Base-by-base conservation (phyloP, 2,797 vertebrate species). In the Danio tinwini region DNA sequence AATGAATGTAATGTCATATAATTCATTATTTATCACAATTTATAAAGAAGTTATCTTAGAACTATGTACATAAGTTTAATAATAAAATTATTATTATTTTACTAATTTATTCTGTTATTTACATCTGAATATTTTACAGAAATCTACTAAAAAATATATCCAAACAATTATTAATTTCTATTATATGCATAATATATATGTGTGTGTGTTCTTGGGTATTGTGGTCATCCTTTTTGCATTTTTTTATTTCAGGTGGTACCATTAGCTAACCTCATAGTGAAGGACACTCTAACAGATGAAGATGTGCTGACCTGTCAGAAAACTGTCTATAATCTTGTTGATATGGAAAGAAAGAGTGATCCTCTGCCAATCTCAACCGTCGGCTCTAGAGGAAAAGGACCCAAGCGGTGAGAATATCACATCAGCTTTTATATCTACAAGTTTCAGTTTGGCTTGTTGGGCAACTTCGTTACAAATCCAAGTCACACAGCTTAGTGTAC, bases 341-440 rank as follows among this genome's bases (percentile, higher is more conserved):
- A 99, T 84, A 99, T 99, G 98, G 98, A 99, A 89, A 96, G 98
- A 84, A 99, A 99, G 84, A 99, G 97, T 0, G 98, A 99, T 87
- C 98, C 97, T 1, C 90, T 99, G 21, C 98, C 98, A 0, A 98
- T 99, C 90, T 99, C 98, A 80, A 98, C 98, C 9, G 97, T 98
- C 83, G 98, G 98, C 74, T 98, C 98, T 81, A 94, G 98, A 94
- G 98, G 98, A 87, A 99, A 99, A 90, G 98, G 98, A 37, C 98
- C 98, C 40, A 99, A 99, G 92, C 96, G 97, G 98, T 98, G 87
- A 84, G 47, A 5, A 61, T 19, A 69, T 37, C 11, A 10, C n/a
- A 13, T 14, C 9, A 10, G 40, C 3, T n/a, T 50, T 6, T 4
- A 9, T 3, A 19, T 17, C 5, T 21, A 44, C 47, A 37, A 7